Evolutionary conservation across 1,140 invertebrate species (phyloP), one percentile per base, ranked within the genome.

Genomic region (Drosophila parabipectinata): DNA sequence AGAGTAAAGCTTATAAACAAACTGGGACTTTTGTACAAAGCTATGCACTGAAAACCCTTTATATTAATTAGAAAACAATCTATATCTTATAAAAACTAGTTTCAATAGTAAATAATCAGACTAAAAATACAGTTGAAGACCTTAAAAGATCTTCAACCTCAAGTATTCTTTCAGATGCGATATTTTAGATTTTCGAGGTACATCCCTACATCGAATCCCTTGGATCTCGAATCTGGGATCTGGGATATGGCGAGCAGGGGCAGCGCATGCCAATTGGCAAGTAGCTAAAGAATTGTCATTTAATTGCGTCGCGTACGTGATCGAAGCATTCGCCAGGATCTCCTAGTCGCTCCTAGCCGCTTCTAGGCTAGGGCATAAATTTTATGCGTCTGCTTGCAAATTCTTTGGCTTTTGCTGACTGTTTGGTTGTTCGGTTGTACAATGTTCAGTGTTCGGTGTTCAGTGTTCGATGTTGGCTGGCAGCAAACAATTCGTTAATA

Each of bases 251-350:
- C 32, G 52, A 37, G 37, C 39, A 44, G 53, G 60, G 64, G 67
- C 67, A 72, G 78, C 78, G 81, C 81, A 85, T 85, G 82, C 81
- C 81, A 85, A 85, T 85, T 85, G 81, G 77, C 77, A 74, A 87
- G 83, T 79, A 87, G 82, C 82, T 88, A 88, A 88, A 79, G 83
- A 88, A 88, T 88, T 88, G 83, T 88, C 83, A 88, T 88, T 88
- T 88, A 88, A 88, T 88, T 88, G 83, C 83, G 83, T 82, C 77
- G 83, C 83, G 84, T 88, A 88, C 83, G 83, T 88, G 83, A 88
- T 88, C 83, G 83, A 88, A 83, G 79, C 83, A 88, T 84, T 84
- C 76, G 80, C 78, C 56, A 82, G 79, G 57, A 55, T 59, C 41
- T 54, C 50, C 37, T 28, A 15, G 24, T 58, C 37, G 26, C 26